These are phyloP conservation scores for Ectemnius continuus DNA, from an alignment of 2,888 invertebrate species.

Conservation along the genomic window DNA sequence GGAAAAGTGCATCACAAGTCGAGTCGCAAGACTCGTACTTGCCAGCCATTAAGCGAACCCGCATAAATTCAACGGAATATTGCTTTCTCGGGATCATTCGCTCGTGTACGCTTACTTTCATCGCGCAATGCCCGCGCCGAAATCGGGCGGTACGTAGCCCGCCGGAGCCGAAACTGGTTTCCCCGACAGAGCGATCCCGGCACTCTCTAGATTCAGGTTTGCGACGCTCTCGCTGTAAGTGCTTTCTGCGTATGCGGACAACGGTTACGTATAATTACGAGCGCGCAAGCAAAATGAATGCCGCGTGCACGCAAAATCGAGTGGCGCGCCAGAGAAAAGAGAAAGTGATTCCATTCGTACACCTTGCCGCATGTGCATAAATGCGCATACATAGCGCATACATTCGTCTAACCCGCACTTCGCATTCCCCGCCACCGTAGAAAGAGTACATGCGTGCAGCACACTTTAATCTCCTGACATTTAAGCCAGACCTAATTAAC, in stretches of 20 bases:
- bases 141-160: constrained; percentile 17
- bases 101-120: constrained; percentile 39
- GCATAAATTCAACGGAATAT: not conserved
- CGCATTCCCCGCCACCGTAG: constrained; percentile 15
- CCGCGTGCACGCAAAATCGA: constrained; percentile 43
- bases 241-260: constrained; percentile 15
- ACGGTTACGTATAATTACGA: constrained; percentile 7
- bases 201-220: constrained; percentile 35
- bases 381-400: constrained; percentile 7
- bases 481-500: constrained; percentile 34
- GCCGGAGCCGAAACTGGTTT: constrained; percentile 36
- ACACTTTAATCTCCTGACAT: constrained; percentile 52
- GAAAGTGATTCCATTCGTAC: constrained; percentile 56
- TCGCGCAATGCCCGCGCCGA: constrained; percentile 13
- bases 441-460: constrained; percentile 24
- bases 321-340: constrained; percentile 49
- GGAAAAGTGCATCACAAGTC: constrained; percentile 2
- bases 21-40: no score
- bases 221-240: not conserved
- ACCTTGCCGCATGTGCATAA: constrained; percentile 19
- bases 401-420: constrained; percentile 32
- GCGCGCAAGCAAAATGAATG: not conserved
- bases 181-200: constrained; percentile 25
- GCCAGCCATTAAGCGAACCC: no score
- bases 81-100: constrained; percentile 12